Percentiles rank a stretch among this genome's conserved stretches.
Evolutionary conservation across 2,888 invertebrate species (phyloP).

Genomic region (Leptogaster cylindrica): DNA sequence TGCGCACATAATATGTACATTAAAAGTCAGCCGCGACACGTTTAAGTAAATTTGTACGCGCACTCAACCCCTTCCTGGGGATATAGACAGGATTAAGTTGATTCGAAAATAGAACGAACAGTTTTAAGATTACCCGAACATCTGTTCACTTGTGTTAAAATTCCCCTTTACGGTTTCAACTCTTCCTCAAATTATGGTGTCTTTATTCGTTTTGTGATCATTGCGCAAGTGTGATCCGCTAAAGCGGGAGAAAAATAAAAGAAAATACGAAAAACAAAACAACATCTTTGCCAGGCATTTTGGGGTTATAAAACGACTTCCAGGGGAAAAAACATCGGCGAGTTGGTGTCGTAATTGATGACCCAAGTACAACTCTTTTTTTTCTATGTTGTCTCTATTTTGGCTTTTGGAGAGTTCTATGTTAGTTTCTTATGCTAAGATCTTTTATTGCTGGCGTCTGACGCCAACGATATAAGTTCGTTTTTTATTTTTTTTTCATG

Average conservation of each 20-base stretch:
- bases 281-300: constrained; percentile 18
- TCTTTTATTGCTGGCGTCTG: constrained; percentile 18
- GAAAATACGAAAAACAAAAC: too few relatives aligned
- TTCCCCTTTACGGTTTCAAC: constrained; percentile 4
- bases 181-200: constrained; percentile 4
- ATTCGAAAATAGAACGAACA: constrained; percentile 8
- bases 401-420: constrained; percentile 15
- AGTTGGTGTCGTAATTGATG: constrained; percentile 31
- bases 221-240: constrained; percentile 14
- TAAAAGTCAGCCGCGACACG: too few relatives aligned
- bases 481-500: too few relatives aligned
- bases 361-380: constrained; percentile 19
- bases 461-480: constrained; percentile 10
- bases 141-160: constrained; percentile 12
- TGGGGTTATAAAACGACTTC: constrained; percentile 30
- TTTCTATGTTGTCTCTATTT: too few relatives aligned
- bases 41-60: background rate
- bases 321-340: constrained; percentile 27
- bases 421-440: constrained; percentile 8
- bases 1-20: too few relatives aligned
- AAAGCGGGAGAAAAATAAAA: too few relatives aligned
- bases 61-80: background rate
- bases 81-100: background rate
- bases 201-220: constrained; percentile 3
- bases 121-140: background rate